A percentile compares a stretch with the other conserved stretches of the same genome.
Conservation (phyloP, 1,140 invertebrate genomes). For the Anoplolepis gracilipes region DNA sequence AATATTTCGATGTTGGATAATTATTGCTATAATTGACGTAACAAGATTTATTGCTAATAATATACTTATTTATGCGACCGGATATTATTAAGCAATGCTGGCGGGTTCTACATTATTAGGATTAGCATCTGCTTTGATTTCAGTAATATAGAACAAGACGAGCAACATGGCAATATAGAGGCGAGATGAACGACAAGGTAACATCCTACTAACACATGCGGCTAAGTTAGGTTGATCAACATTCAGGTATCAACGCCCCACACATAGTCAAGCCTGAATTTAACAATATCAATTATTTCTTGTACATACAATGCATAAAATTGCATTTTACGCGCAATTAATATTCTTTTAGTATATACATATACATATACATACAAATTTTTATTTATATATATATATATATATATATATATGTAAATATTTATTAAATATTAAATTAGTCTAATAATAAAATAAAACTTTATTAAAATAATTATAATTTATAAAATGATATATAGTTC, state of each 20-base stretch:
- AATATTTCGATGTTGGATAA: background rate
- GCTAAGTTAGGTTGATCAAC: conserved; percentile 39
- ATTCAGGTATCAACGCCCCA: conserved; percentile 40
- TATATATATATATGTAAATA: background rate
- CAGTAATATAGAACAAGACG: conserved; percentile 34
- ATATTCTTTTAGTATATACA: background rate
- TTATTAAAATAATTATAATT: background rate
- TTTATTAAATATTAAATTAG: background rate
- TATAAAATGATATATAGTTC: background rate
- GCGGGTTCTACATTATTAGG: conserved; percentile 9
- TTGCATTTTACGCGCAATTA: background rate
- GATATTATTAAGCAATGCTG: conserved; percentile 34
- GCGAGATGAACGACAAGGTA: conserved; percentile 39
- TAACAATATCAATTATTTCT: background rate
- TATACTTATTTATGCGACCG: background rate
- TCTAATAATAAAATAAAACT: background rate
- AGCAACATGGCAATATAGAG: conserved; percentile 29
- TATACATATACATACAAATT: background rate
- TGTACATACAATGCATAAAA: background rate
- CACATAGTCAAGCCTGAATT: conserved; percentile 14
- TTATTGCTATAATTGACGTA: background rate
- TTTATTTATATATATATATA: background rate
- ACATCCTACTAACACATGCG: conserved; percentile 9
- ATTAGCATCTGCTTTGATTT: conserved; percentile 48
- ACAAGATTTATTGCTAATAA: background rate